Conservation (phyloP, 2,113 vertebrate genomes). For the Calyptomena viridis region DNA sequence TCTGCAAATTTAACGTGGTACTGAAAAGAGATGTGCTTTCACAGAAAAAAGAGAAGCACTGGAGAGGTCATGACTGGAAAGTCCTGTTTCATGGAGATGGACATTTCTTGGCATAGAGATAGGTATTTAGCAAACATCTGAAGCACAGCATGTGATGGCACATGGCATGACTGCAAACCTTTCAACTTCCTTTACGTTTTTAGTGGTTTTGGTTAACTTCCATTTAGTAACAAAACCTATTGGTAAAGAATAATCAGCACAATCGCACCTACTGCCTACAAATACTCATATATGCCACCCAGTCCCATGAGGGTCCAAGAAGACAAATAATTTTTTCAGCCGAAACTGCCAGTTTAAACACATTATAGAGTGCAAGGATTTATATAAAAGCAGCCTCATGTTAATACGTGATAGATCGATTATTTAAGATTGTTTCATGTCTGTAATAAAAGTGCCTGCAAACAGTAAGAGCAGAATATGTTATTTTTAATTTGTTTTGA, state of each 20-base stretch:
- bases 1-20: background rate
- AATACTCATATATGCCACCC: background rate
- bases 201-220: background rate
- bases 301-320: accelerated
- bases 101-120: background rate
- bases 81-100: background rate
- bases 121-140: background rate
- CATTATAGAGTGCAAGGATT: background rate
- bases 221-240: background rate
- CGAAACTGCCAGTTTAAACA: background rate
- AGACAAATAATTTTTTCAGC: background rate
- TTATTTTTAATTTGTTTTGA: background rate
- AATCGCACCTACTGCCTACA: background rate
- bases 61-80: background rate
- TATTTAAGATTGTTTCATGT: background rate
- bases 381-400: background rate
- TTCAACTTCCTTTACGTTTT: background rate
- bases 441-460: background rate
- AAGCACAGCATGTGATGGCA: background rate
- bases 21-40: background rate
- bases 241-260: background rate
- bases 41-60: background rate
- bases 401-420: background rate
- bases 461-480: background rate
- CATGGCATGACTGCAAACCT: background rate